Base-by-base conservation (phyloP, 1,140 invertebrate species). In the Neodiprion lecontei region DNA sequence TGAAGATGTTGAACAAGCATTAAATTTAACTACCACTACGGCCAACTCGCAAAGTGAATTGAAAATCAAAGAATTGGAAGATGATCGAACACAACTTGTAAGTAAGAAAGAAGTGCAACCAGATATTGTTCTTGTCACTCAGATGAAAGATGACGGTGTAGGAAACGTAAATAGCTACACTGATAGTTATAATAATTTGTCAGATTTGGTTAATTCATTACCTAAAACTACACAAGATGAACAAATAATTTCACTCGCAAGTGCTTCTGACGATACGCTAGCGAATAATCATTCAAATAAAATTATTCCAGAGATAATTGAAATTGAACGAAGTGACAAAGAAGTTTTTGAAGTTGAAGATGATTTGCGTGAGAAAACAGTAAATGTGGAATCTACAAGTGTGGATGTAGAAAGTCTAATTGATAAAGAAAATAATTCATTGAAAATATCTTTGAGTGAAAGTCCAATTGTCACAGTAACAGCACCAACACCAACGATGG, bases 201-300 rank as follows among this genome's bases (percentile, higher is more conserved):
- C 86, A 0, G 83, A 85, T 75, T 73, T 87, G 8, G 76, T 88
- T n/a, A 78, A 82, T 12, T 85, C 85, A 10, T 86, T 83, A 12
- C 83, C 86, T 1, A 83, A 79, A 10, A 83, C 86, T 1, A 83
- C 78, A 10, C 12, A 76, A 11, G 79, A 70, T 40, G 78, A 78
- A 73, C 78, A 78, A 40, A 9, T 79, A 79, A 3, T 81, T 78
- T 9, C 53, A 17, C 53, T 61, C n/a, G 4, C 53, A 40, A 40
- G 28, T 40, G 28, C 5, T 40, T 40, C 28, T 40, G 28, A 40
- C 28, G 28, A 40, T 40, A 40, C 5, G 28, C 28, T 40, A 40
- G 5, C 28, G 5, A 40, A 40, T 40, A 5, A 40, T 61, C n/a
- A 61, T 9, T 8, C 9, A 9, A 61, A 8, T 14, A 61, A 61